Base-by-base conservation (phyloP, 2,888 invertebrate genomes). In the Autographa pulchrina region DNA sequence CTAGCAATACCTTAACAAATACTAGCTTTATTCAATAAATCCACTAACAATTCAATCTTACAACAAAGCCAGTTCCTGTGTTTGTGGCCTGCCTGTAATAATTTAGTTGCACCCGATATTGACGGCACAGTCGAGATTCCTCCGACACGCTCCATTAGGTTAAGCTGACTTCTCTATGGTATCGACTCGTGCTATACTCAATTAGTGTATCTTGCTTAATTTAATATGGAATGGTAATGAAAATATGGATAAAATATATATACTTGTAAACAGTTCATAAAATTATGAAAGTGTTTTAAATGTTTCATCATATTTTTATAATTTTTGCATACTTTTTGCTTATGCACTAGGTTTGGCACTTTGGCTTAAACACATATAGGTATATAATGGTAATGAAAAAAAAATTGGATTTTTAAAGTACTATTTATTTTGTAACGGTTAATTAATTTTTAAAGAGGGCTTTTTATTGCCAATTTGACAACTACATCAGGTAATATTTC, bases 71-170 rank as follows among this genome's bases (percentile, higher is more conserved):
- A 48, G n/a, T 43, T 43, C 16, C n/a, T 7, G 6, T 38, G 38
- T 38, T 38, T 38, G 38, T 48, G 48, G n/a, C n/a, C 14, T 14
- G 48, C 48, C 5, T 48, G 48, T n/a, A n/a, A 48, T 48, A 48
- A 48, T n/a, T 48, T 48, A 5, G n/a, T 48, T 48, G 48, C 48
- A 48, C 5, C 8, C 0, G n/a, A n/a, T 48, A 48, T 48, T 14
- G 48, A n/a, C 48, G 48, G 48, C 48, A 5, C 43, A 43, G n/a
- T n/a, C n/a, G 48, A n/a, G 48, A n/a, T 48, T 7, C n/a, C n/a
- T n/a, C 48, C n/a, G 48, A 48, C 48, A 48, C 5, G 48, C 48
- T 48, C n/a, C 48, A 48, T 48, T 48, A 48, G n/a, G n/a, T 48
- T 48, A n/a, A 48, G 48, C 48, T 16, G 43, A 11, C 14, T 48